Evolutionary conservation across 2,113 vertebrate species (phyloP).

Genomic region (Rhinopomastus cyanomelas): DNA sequence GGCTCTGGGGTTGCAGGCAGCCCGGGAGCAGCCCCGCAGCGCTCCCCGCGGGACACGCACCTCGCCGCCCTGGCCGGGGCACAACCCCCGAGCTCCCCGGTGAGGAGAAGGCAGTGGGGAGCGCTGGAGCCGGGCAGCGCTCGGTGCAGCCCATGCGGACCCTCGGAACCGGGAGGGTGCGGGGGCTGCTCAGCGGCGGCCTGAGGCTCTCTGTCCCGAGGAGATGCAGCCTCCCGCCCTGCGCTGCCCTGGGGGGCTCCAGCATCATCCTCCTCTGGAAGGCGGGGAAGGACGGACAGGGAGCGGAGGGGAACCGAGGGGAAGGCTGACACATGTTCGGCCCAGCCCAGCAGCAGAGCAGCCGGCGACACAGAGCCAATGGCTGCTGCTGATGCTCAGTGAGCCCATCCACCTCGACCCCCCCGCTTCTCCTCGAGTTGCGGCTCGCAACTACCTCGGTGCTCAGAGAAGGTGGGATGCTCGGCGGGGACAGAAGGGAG

Average conservation of each 20-base stretch:
- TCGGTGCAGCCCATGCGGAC: constrained; percentile 11
- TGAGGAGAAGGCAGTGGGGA: background rate
- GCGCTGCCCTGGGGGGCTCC: background rate
- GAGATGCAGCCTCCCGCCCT: constrained; percentile 45
- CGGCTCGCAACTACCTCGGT: constrained; percentile 17
- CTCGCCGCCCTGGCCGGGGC: background rate
- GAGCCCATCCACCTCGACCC: constrained; percentile 14
- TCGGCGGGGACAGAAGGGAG: constrained; percentile 57
- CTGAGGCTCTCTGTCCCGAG: background rate
- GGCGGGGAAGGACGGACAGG: background rate
- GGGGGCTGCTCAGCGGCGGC: no score
- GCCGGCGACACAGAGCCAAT: constrained; percentile 43
- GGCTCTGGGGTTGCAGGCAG: background rate
- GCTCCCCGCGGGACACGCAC: no score
- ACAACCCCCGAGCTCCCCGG: background rate
- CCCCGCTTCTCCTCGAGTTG: constrained; percentile 7
- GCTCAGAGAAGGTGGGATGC: constrained; percentile 29
- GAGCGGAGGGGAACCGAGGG: background rate
- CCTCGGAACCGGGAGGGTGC: background rate
- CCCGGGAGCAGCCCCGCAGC: background rate
- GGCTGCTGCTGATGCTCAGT: constrained; percentile 1
- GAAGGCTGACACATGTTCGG: constrained; percentile 20
- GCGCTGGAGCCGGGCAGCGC: background rate
- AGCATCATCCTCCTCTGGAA: no score
- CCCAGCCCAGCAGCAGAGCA: constrained; percentile 28